Evolutionary conservation across 2,888 invertebrate species (phyloP), one percentile per base, ranked within the genome.

Genomic region (Sarcophaga subvicina): DNA sequence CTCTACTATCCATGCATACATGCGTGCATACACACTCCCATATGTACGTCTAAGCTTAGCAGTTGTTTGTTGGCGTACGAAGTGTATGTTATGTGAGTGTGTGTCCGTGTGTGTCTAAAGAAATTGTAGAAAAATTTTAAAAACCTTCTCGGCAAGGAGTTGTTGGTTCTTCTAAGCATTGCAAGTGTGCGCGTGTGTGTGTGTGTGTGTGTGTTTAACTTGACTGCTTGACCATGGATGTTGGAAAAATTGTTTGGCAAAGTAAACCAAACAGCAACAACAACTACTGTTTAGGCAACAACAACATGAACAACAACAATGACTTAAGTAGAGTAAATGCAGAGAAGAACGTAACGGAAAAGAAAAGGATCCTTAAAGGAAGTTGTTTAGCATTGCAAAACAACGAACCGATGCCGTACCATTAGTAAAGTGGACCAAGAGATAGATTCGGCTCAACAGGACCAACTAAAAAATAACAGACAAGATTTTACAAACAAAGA

Each of bases 151-250:
- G 2, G 10, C 10, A 37, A 37, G 37, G 10, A 37, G 8, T 37
- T 37, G 37, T 37, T 37, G 10, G 10, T 37, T 37, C 37, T 37
- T 37, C 37, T 10, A 37, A 37, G 37, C 37, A 37, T 37, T 37
- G 37, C 2, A 10, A 8, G 37, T 8, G 8, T 37, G 2, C 8
- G 1, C 8, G 37, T 37, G 37, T 37, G 8, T 37, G 37, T 37
- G 37, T 37, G 37, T 37, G 0, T 27, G 27, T 86, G 70, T 73
- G 66, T 69, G 64, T 76, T 87, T 59, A 84, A 79, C 75, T 84
- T 79, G 66, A 84, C 70, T 84, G 84, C 84, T 87, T 87, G 87
- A 87, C 84, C 87, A 87, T 87, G 81, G 78, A 84, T 80, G 80
- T 86, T 86, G 64, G 22, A 70, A 86, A 78, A 80, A 70, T 73